Percentiles rank a stretch among this genome's conserved stretches.
These are phyloP conservation scores for Decapterus maruadsi DNA, from an alignment of 2,797 vertebrate species.

Conservation along the genomic window DNA sequence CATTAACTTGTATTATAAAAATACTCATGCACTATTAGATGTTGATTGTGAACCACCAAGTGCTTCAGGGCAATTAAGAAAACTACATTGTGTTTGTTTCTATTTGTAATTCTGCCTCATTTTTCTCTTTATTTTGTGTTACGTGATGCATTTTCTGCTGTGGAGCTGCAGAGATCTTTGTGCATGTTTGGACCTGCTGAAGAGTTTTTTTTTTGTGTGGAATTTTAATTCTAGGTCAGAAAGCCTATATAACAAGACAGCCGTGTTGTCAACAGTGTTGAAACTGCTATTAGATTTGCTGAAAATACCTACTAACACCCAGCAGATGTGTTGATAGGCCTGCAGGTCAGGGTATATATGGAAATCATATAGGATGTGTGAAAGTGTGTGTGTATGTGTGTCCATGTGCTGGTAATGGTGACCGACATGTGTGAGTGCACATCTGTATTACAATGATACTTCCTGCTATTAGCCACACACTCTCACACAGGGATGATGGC, in stretches of 20 bases:
- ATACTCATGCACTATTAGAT: background rate
- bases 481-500: background rate
- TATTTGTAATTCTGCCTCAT: background rate
- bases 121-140: background rate
- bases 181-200: background rate
- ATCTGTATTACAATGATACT: background rate
- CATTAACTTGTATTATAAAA: background rate
- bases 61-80: too few species aligned
- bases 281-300: background rate
- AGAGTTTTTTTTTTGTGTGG: background rate
- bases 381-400: too few species aligned
- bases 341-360: background rate
- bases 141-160: too few species aligned
- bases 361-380: background rate
- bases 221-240: background rate
- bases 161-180: too few species aligned
- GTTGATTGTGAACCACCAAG: too few species aligned
- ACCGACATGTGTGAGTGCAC: background rate
- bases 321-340: constrained; percentile 26
- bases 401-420: background rate
- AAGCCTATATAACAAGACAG: too few species aligned
- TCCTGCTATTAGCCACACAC: background rate
- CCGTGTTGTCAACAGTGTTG: background rate
- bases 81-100: too few species aligned
- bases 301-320: background rate